These are phyloP conservation scores for Apocrypta bakeri DNA, from an alignment of 1,140 invertebrate species.

Conservation along the genomic window DNA sequence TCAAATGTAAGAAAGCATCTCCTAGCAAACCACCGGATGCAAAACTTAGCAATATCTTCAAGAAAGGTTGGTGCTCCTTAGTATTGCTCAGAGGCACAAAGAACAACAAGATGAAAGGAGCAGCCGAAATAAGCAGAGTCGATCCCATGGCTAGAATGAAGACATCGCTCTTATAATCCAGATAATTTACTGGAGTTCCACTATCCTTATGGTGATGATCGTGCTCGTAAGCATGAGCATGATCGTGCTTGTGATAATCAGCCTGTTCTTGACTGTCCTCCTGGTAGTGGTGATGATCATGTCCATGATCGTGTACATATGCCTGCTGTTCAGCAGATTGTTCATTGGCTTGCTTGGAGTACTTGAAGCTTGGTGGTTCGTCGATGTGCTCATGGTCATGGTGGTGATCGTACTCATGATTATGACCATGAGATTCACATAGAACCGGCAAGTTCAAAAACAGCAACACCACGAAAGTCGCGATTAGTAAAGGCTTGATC, in stretches of 20 bases:
- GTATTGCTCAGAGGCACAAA: conserved; percentile 94
- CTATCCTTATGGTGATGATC: conserved; percentile 57
- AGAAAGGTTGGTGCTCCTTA: conserved; percentile 85
- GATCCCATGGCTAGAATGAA: conserved; percentile 91
- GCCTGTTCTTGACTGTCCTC: no score
- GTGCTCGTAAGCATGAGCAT: conserved; percentile 41
- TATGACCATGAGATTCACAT: conserved; percentile 67
- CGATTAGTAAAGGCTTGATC: conserved; percentile 57
- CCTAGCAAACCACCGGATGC: conserved; percentile 95
- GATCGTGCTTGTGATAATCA: no score
- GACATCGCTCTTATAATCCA: conserved; percentile 74
- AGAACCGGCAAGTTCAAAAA: conserved; percentile 70
- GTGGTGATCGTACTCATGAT: conserved; percentile 55
- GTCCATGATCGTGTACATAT: conserved; percentile 68
- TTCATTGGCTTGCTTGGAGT: conserved; percentile 82
- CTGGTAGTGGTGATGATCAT: conserved; percentile 63
- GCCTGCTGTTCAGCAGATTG: conserved; percentile 58
- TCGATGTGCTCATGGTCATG: conserved; percentile 71
- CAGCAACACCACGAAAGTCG: conserved; percentile 65
- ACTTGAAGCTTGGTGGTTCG: conserved; percentile 83
- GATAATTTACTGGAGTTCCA: conserved; percentile 26
- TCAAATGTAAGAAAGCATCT: conserved; percentile 97
- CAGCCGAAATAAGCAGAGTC: conserved; percentile 93
- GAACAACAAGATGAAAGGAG: conserved; percentile 95
- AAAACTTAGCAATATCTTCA: conserved; percentile 94